These are phyloP conservation scores for Drosophila merina DNA, from an alignment of 2,888 invertebrate species.

Conservation along the genomic window DNA sequence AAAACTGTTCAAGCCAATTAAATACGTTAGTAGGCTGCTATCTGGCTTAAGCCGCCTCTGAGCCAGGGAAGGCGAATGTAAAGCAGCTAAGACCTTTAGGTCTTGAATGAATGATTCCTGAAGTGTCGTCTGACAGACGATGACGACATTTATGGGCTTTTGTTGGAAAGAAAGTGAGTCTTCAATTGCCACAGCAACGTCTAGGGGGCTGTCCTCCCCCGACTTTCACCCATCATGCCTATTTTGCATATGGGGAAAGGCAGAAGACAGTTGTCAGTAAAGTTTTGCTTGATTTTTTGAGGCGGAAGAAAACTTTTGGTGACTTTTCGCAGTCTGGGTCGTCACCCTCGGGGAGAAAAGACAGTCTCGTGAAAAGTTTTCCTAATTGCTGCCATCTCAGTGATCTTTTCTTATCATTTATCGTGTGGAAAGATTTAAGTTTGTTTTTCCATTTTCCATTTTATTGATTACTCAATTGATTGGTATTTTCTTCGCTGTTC, in stretches of 20 bases:
- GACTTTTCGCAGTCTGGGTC: slow-evolving; percentile 15
- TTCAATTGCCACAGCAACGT: slow-evolving; percentile 35
- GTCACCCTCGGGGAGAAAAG: not conserved
- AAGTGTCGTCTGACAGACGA: slow-evolving; percentile 30
- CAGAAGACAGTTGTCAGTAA: slow-evolving; percentile 1
- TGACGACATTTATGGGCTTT: slow-evolving; percentile 45
- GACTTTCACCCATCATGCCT: slow-evolving; percentile 17
- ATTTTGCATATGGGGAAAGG: slow-evolving; percentile 18
- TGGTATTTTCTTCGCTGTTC: not conserved
- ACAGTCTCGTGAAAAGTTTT: slow-evolving; percentile 10
- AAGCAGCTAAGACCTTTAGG: slow-evolving; percentile 22
- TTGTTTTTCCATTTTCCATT: not conserved
- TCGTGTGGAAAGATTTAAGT: not conserved
- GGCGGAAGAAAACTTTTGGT: slow-evolving; percentile 6
- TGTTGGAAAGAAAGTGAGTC: slow-evolving; percentile 15
- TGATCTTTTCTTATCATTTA: not conserved
- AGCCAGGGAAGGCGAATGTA: slow-evolving; percentile 13
- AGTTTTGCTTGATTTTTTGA: slow-evolving; percentile 2
- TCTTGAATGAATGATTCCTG: slow-evolving; percentile 24
- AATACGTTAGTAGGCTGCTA: slow-evolving; percentile 19
- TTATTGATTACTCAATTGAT: slow-evolving; percentile 5
- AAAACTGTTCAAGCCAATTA: slow-evolving; percentile 37
- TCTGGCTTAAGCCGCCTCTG: slow-evolving; percentile 13
- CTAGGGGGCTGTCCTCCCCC: not conserved
- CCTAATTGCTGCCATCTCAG: slow-evolving; percentile 8